Evolutionary conservation across 2,888 invertebrate species (phyloP), one percentile per base, ranked within the genome.

Genomic region (Dryococelus australis): DNA sequence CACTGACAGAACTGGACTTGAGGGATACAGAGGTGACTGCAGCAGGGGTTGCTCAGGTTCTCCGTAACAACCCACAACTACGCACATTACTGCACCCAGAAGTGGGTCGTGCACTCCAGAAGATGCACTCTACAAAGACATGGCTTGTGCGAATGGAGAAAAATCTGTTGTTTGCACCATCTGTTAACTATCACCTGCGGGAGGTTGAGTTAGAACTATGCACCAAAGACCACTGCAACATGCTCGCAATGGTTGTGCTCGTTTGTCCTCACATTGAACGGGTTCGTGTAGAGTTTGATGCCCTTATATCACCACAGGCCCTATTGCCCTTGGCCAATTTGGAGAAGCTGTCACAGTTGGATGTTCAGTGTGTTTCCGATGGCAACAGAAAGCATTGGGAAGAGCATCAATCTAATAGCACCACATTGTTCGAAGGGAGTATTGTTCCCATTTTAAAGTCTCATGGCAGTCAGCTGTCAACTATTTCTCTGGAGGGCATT

Each of bases 1-100:
- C 86, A 16, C 84, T 90, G n/a, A 86, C 88, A 26, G 90, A 90
- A 65, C 43, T 90, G 13, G 90, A 90, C 86, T 87, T 90, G 26
- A 87, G 90, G 27, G 89, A 90, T 80, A 90, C 90, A 3, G 90
- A 90, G 85, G 90, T 90, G 13, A 89, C 90, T 20, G 86, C 87
- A 24, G 87, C 87, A 27, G 89, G 89, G 4, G 86, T 89, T 13
- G 86, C 87, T 47, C 88, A 87, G 28, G 88, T 89, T 5, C 85
- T 89, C 26, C 88, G 88, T 81, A 86, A 87, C 83, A 89, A 89
- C 85, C 89, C 89, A 8, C 89, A 89, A 53, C 88, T 89, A 43
- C 87, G 87, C 51, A 88, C 85, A 26, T 87, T 89, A 51, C 88
- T 88, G 27, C 89, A 89, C 83, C 87, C 89, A 35, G 89, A 89